phyloP scores from a whole-genome alignment of 23 tunicate genomes.

The Aplidium turbinatum region DNA sequence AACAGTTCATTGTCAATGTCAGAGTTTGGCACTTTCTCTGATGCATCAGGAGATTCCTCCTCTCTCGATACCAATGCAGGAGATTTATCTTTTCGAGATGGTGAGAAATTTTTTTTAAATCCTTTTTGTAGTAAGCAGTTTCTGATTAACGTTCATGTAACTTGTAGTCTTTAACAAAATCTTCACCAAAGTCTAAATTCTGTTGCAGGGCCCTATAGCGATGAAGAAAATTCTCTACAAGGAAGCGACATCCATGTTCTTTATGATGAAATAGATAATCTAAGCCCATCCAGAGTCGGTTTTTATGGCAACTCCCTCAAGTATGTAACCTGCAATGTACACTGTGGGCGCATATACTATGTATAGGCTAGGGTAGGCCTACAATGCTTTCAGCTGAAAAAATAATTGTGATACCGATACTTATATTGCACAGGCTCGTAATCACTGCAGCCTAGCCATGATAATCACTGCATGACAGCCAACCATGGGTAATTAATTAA shows the following conservation, averaged over 20 bases:
- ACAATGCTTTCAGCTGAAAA: not conserved
- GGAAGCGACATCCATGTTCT: constrained; percentile 60
- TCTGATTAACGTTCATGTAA: too few species aligned
- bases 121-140: too few species aligned
- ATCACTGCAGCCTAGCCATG: too few species aligned
- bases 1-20: constrained; percentile 63
- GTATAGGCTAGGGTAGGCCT: not conserved
- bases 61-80: constrained; percentile 40
- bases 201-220: constrained; percentile 18
- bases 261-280: constrained; percentile 73
- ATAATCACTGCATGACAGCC: too few species aligned
- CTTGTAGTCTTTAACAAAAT: not conserved
- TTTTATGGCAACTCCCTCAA: not conserved
- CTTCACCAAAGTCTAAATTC: not conserved
- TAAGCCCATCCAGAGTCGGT: constrained; percentile 64
- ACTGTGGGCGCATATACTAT: not conserved
- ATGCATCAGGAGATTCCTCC: constrained; percentile 48
- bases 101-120: too few species aligned
- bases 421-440: too few species aligned
- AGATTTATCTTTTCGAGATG: constrained; percentile 25
- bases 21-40: constrained; percentile 31
- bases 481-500: too few species aligned
- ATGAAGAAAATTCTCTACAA: constrained; percentile 45
- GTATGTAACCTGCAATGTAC: not conserved
- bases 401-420: too few species aligned